A percentile compares a stretch with the other conserved stretches of the same genome.
phyloP scores from a whole-genome alignment of 2,888 invertebrate species.

The Ernsta delagoae region DNA sequence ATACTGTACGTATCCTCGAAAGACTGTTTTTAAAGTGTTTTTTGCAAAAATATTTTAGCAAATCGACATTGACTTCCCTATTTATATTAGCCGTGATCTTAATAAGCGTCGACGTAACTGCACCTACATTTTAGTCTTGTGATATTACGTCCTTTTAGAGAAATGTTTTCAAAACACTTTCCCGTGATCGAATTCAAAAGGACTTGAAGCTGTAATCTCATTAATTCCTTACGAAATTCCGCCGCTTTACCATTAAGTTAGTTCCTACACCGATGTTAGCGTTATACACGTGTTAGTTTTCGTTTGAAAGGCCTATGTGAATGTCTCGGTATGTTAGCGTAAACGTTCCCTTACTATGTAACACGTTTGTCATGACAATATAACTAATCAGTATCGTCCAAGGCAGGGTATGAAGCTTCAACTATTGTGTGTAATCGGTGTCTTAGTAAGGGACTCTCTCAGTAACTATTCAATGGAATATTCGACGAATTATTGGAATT shows the following conservation, averaged over 20 bases:
- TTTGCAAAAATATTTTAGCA: not conserved
- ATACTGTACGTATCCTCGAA: not conserved
- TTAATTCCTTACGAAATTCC: conserved; percentile 40
- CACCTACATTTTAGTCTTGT: conserved; percentile 31
- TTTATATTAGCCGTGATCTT: conserved; percentile 9
- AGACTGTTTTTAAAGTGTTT: not conserved
- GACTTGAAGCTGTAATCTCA: conserved; percentile 32
- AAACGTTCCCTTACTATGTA: conserved; percentile 48
- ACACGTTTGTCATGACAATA: conserved; percentile 40
- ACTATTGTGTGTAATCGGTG: conserved; percentile 40
- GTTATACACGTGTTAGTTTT: conserved; percentile 28
- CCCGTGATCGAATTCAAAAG: conserved; percentile 9
- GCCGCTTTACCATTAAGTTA: conserved; percentile 51
- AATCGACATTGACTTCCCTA: conserved; percentile 1
- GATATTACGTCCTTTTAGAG: conserved; percentile 29
- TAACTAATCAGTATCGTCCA: conserved; percentile 53
- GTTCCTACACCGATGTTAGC: conserved; percentile 50
- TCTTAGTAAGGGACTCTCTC: conserved; percentile 50
- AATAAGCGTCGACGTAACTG: conserved; percentile 23
- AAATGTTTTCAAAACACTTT: conserved; percentile 10
- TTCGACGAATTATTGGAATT: conserved; percentile 22
- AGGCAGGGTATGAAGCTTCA: conserved; percentile 58
- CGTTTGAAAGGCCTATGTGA: conserved; percentile 48
- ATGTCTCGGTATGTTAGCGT: conserved; percentile 48
- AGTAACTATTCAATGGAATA: conserved; percentile 1